Evolutionary conservation across 2,888 invertebrate genomes (phyloP).

Genomic region (Drosophila peninsularis): DNA sequence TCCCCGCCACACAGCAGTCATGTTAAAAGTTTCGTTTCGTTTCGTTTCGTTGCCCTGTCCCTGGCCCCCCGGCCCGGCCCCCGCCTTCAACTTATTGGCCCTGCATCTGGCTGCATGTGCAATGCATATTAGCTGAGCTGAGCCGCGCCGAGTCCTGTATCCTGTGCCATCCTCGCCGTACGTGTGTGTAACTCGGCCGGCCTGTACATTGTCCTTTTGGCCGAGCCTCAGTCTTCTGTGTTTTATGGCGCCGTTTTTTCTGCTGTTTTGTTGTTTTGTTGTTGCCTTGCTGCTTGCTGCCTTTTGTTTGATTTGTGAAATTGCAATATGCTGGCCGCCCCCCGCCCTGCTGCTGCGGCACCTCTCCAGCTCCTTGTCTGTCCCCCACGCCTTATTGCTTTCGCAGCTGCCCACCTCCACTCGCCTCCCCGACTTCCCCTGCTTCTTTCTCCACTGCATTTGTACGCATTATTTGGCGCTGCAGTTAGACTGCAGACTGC

Average conservation of each 20-base stretch:
- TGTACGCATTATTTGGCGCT: constrained; percentile 42
- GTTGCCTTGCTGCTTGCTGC: constrained; percentile 42
- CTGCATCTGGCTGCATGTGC: constrained; percentile 66
- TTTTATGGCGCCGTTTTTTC: constrained; percentile 44
- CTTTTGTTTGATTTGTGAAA: constrained; percentile 80
- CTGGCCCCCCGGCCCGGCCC: constrained; percentile 10
- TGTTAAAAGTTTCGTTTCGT: constrained; percentile 72
- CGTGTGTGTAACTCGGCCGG: constrained; percentile 32
- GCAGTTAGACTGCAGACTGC: constrained; percentile 46
- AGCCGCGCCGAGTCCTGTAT: constrained; percentile 23
- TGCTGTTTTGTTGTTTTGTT: constrained; percentile 18
- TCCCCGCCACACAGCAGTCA: constrained; percentile 71
- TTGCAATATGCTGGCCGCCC: constrained; percentile 74
- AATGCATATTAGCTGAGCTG: constrained; percentile 72
- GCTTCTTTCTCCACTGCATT: constrained; percentile 32
- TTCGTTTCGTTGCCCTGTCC: constrained; percentile 6
- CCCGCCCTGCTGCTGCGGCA: background rate
- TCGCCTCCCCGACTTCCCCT: background rate
- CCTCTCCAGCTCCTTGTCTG: constrained; percentile 18
- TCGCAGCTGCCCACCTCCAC: constrained; percentile 4
- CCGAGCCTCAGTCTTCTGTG: constrained; percentile 56
- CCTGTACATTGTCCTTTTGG: constrained; percentile 79
- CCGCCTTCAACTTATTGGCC: background rate
- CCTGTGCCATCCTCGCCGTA: constrained; percentile 59
- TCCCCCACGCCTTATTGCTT: constrained; percentile 23